Evolutionary conservation across 2,797 vertebrate species (phyloP).

Genomic region (Phataginus tricuspis): DNA sequence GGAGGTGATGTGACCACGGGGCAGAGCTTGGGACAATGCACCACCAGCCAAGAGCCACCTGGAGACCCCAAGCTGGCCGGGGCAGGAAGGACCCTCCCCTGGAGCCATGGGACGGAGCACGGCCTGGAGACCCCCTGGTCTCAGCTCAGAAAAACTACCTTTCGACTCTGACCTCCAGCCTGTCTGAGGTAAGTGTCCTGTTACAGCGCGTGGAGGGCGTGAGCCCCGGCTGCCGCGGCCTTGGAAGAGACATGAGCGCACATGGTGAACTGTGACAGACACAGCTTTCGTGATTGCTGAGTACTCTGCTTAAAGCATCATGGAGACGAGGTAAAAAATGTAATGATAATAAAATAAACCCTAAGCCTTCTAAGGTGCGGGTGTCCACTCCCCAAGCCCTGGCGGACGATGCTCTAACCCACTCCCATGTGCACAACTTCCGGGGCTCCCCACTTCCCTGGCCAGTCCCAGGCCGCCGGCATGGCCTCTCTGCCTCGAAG

Average conservation of each 20-base stretch:
- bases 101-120: fast-evolving
- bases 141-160: fast-evolving
- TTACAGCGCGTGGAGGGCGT: no score
- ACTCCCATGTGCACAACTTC: neutral
- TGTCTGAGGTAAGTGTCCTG: no score
- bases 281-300: neutral
- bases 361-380: neutral
- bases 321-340: neutral
- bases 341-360: neutral
- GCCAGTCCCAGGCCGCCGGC: neutral
- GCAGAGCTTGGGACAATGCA: no score
- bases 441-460: neutral
- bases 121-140: fast-evolving
- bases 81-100: neutral
- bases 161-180: neutral
- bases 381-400: neutral
- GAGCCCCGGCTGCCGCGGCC: no score
- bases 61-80: neutral
- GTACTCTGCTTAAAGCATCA: neutral
- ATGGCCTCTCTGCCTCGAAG: neutral
- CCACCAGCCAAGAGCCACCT: no score
- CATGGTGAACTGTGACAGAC: no score
- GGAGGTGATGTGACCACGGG: no score
- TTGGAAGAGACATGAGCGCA: no score
- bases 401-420: neutral